Conservation (phyloP, 2,888 invertebrate genomes). For the Leucoma salicis region DNA sequence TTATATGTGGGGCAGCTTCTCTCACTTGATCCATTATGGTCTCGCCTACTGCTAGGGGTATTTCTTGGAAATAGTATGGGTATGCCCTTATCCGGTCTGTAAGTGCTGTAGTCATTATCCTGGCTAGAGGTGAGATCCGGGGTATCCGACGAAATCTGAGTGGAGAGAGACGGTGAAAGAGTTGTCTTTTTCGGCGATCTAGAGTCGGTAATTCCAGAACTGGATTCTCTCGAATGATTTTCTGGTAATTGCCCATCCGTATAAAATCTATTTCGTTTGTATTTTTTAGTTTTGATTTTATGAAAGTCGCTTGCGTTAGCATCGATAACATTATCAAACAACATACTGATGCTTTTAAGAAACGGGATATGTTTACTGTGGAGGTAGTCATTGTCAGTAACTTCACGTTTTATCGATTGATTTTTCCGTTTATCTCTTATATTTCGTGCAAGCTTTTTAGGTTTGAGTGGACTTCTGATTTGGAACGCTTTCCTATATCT, state of each 20-base stretch:
- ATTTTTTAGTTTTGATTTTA: slow-evolving; percentile 40
- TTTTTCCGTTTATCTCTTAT: slow-evolving; percentile 46
- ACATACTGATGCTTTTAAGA: slow-evolving; percentile 64
- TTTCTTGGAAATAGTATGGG: slow-evolving; percentile 76
- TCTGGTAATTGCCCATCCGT: slow-evolving; percentile 18
- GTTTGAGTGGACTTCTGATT: slow-evolving; percentile 57
- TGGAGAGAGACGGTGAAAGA: slow-evolving; percentile 56
- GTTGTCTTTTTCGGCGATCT: slow-evolving; percentile 59
- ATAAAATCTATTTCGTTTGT: slow-evolving; percentile 39
- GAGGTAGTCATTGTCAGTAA: slow-evolving; percentile 51
- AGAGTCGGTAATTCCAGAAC: slow-evolving; percentile 26
- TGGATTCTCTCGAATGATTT: slow-evolving; percentile 17
- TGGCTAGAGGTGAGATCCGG: slow-evolving; percentile 42
- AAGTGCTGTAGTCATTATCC: slow-evolving; percentile 65
- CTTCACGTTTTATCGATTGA: slow-evolving; percentile 55
- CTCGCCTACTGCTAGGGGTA: slow-evolving; percentile 71
- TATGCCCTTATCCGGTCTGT: slow-evolving; percentile 73
- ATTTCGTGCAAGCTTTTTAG: slow-evolving; percentile 46
- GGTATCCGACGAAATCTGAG: slow-evolving; percentile 51
- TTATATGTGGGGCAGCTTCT: slow-evolving; percentile 72
- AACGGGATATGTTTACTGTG: slow-evolving; percentile 64
- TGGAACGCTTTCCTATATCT: slow-evolving; percentile 55
- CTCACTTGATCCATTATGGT: slow-evolving; percentile 72
- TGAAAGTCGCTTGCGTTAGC: slow-evolving; percentile 50
- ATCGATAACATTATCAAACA: slow-evolving; percentile 68